Evolutionary conservation across 1,140 invertebrate species (phyloP).

Genomic region (Calliphora vicina): DNA sequence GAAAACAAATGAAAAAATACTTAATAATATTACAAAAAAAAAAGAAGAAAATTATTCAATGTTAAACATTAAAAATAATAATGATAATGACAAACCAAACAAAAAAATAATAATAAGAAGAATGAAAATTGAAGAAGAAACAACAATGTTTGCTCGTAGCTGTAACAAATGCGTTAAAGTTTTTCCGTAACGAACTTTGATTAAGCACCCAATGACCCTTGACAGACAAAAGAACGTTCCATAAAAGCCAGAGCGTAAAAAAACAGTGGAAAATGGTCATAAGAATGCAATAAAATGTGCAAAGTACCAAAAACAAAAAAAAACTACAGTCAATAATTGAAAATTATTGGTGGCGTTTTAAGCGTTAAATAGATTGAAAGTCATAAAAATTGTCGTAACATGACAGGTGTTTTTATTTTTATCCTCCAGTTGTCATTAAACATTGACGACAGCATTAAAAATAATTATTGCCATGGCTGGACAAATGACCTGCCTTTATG

Average conservation of each 20-base stretch:
- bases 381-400: background rate
- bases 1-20: too few relatives aligned
- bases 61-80: background rate
- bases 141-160: background rate
- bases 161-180: background rate
- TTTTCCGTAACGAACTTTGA: background rate
- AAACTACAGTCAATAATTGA: background rate
- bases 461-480: too few relatives aligned
- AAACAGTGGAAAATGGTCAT: background rate
- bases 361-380: conserved; percentile 13
- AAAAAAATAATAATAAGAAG: too few relatives aligned
- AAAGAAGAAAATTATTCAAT: background rate
- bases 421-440: background rate
- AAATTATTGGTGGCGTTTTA: background rate
- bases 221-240: background rate
- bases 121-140: background rate
- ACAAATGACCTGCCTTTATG: too few relatives aligned
- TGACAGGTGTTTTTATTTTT: background rate
- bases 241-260: background rate
- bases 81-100: background rate
- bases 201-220: background rate
- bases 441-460: background rate
- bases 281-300: conserved; percentile 24
- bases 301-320: conserved; percentile 15
- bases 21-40: too few relatives aligned